These are phyloP conservation scores for Bombus difficillimus DNA, from an alignment of 1,140 invertebrate genomes.

Conservation along the genomic window DNA sequence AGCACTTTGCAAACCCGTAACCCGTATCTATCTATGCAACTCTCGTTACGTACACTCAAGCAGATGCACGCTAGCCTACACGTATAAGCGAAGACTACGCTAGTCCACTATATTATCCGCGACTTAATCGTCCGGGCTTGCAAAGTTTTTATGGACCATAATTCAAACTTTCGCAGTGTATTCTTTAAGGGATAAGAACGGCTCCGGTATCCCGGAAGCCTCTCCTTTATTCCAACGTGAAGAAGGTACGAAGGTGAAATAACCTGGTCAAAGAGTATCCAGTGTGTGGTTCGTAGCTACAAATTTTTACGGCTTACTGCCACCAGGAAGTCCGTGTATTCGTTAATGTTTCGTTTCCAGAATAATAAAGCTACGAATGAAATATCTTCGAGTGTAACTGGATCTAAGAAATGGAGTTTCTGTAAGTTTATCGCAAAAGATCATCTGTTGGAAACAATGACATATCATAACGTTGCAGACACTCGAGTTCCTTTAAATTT, in stretches of 20 bases:
- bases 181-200: constrained; percentile 63
- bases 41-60: constrained; percentile 18
- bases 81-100: not conserved
- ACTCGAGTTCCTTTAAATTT: too few relatives aligned
- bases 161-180: constrained; percentile 72
- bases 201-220: constrained; percentile 33
- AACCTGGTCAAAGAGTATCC: not conserved
- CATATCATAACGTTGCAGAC: too few relatives aligned
- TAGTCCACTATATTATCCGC: constrained; percentile 69
- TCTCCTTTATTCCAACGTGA: constrained; percentile 52
- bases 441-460: too few relatives aligned
- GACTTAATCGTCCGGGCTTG: constrained; percentile 75
- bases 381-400: too few relatives aligned
- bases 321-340: not conserved
- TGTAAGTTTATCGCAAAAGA: too few relatives aligned
- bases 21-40: constrained; percentile 34
- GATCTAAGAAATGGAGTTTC: too few relatives aligned
- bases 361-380: not conserved
- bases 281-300: not conserved
- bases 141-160: constrained; percentile 76
- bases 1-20: constrained; percentile 43
- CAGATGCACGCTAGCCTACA: not conserved
- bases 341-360: not conserved
- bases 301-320: not conserved
- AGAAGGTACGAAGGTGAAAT: constrained; percentile 10